Percentiles rank a stretch among this genome's conserved stretches.
These are phyloP conservation scores for Falco novaeseelandiae DNA, from an alignment of 2,797 vertebrate species.

Conservation along the genomic window DNA sequence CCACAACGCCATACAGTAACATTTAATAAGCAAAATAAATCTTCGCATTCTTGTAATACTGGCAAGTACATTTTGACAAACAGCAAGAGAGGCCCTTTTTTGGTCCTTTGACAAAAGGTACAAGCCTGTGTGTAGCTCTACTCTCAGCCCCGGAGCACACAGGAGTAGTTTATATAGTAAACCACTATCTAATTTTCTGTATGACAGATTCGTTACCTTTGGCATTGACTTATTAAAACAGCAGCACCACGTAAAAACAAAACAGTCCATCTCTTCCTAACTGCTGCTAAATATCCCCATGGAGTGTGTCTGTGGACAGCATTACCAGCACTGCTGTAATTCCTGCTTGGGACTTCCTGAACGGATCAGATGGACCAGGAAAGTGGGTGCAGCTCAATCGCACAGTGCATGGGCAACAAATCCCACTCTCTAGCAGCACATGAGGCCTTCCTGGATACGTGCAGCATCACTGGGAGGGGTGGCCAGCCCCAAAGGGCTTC, in stretches of 20 bases:
- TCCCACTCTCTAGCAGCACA: not conserved
- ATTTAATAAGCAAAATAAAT: not conserved
- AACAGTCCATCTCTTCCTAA: not conserved
- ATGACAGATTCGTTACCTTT: conserved; percentile 14
- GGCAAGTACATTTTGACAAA: not conserved
- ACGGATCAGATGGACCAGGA: fast-evolving
- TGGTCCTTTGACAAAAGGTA: not conserved
- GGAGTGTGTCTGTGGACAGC: not conserved
- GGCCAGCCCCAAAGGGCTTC: not conserved
- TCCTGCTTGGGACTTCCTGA: not conserved
- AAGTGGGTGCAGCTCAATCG: not conserved
- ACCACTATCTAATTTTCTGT: not conserved
- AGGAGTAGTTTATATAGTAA: not conserved
- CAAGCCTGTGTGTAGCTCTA: not conserved
- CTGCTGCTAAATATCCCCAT: not conserved
- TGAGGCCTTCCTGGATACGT: fast-evolving
- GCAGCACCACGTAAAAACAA: not conserved
- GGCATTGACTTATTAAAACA: not conserved
- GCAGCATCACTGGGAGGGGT: fast-evolving
- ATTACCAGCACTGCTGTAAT: not conserved
- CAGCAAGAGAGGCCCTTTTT: not conserved
- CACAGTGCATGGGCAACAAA: fast-evolving
- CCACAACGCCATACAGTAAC: not conserved
- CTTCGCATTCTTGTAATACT: fast-evolving
- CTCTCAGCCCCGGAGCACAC: fast-evolving